Conservation (phyloP, 1,140 invertebrate species). For the Lepidotrigona ventralis region DNA sequence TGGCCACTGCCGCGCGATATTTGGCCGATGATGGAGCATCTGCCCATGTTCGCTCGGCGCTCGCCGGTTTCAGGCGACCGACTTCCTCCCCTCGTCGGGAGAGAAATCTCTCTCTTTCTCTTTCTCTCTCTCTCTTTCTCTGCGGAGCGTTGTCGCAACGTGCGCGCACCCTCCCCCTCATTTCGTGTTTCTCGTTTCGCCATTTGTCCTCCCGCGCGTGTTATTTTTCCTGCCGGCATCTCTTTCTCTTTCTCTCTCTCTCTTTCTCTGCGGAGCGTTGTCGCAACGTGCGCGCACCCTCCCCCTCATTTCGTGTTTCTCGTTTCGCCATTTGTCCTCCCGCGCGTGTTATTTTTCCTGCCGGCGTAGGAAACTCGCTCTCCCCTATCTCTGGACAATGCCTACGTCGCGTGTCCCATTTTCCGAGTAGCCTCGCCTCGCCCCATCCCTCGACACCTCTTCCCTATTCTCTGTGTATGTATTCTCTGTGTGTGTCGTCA, state of each 20-base stretch:
- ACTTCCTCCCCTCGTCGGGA: neutral
- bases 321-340: slow-evolving; percentile 54
- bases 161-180: slow-evolving; percentile 12
- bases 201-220: slow-evolving; percentile 51
- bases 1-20: neutral
- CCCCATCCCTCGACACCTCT: too few species aligned
- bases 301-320: slow-evolving; percentile 38
- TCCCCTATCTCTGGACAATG: slow-evolving; percentile 52
- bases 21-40: neutral
- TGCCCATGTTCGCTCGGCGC: neutral
- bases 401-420: slow-evolving; percentile 23
- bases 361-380: slow-evolving; percentile 31
- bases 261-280: slow-evolving; percentile 46
- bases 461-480: too few species aligned
- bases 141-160: slow-evolving; percentile 40
- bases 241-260: too few species aligned
- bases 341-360: slow-evolving; percentile 54
- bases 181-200: slow-evolving; percentile 48
- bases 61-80: neutral
- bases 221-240: slow-evolving; percentile 55
- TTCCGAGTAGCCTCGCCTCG: neutral
- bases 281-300: slow-evolving; percentile 11
- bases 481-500: neutral
- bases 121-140: slow-evolving; percentile 16
- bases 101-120: slow-evolving; percentile 37